These are phyloP conservation scores for Drosophila melanica DNA, from an alignment of 1,140 invertebrate genomes.

Conservation along the genomic window DNA sequence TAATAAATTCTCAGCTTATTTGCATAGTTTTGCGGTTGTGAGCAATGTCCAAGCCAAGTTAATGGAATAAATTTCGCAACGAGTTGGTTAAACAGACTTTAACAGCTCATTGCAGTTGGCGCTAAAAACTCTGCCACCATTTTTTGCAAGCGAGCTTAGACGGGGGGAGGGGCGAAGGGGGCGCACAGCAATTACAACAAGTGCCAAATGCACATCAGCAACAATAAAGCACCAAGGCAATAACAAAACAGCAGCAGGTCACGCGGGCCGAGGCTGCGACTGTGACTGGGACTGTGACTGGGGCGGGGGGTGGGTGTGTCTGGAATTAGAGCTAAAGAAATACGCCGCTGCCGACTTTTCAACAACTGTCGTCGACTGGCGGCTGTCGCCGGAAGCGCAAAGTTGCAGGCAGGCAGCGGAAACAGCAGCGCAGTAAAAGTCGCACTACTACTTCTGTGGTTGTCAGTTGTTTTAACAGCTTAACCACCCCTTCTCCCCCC, in stretches of 20 bases:
- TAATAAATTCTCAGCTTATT: slow-evolving; percentile 80
- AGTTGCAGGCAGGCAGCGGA: slow-evolving; percentile 66
- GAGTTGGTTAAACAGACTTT: slow-evolving; percentile 68
- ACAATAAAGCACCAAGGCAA: slow-evolving; percentile 41
- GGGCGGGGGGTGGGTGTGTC: no score
- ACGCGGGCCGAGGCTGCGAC: neutral
- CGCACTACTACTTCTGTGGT: slow-evolving; percentile 81
- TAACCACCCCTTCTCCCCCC: slow-evolving; percentile 21
- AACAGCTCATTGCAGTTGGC: slow-evolving; percentile 58
- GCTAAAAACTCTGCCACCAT: slow-evolving; percentile 36
- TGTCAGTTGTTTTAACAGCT: slow-evolving; percentile 81
- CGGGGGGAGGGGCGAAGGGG: slow-evolving; percentile 21
- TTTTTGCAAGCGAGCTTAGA: slow-evolving; percentile 14
- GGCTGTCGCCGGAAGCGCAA: slow-evolving; percentile 80
- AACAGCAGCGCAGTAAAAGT: slow-evolving; percentile 78
- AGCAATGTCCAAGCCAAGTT: slow-evolving; percentile 73
- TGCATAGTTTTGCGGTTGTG: slow-evolving; percentile 78
- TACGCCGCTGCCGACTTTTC: slow-evolving; percentile 62
- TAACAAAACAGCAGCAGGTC: slow-evolving; percentile 6
- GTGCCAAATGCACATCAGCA: slow-evolving; percentile 82
- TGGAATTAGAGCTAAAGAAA: slow-evolving; percentile 34
- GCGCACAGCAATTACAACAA: slow-evolving; percentile 74
- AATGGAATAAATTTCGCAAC: slow-evolving; percentile 79
- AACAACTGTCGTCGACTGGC: slow-evolving; percentile 78
- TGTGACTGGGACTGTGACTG: neutral